These are phyloP conservation scores for Drosophila sp. DNA, from an alignment of 1,140 invertebrate genomes.

Conservation along the genomic window DNA sequence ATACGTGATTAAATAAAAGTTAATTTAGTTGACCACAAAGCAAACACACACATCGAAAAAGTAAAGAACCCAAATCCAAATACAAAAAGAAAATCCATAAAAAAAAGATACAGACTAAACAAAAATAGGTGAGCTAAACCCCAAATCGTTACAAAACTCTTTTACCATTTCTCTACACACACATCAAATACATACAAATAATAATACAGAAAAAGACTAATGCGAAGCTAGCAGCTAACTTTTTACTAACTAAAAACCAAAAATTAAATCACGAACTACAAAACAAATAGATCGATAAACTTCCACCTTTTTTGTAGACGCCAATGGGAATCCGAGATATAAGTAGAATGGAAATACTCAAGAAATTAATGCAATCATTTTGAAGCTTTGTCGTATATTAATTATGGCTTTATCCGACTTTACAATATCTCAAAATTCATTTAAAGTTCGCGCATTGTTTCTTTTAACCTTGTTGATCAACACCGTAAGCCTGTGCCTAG, in stretches of 20 bases:
- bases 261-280: conserved; percentile 17
- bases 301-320: conserved; percentile 42
- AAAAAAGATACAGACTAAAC: conserved; percentile 54
- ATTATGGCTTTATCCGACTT: too few species aligned
- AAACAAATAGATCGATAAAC: conserved; percentile 25
- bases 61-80: conserved; percentile 35
- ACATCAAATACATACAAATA: conserved; percentile 39
- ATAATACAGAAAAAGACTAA: conserved; percentile 70
- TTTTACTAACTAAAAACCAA: conserved; percentile 66
- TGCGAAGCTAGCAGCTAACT: conserved; percentile 65
- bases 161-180: conserved; percentile 63
- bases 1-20: conserved; percentile 67
- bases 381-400: not conserved
- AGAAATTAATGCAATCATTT: conserved; percentile 46
- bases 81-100: conserved; percentile 57
- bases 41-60: conserved; percentile 33
- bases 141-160: conserved; percentile 78
- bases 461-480: not conserved
- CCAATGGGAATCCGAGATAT: conserved; percentile 20
- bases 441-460: not conserved
- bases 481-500: not conserved
- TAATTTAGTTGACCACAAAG: conserved; percentile 76
- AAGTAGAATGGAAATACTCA: too few species aligned
- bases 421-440: too few species aligned
- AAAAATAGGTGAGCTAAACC: conserved; percentile 83